phyloP scores from a whole-genome alignment of 2,888 invertebrate genomes.

The Drosophila antonietae region DNA sequence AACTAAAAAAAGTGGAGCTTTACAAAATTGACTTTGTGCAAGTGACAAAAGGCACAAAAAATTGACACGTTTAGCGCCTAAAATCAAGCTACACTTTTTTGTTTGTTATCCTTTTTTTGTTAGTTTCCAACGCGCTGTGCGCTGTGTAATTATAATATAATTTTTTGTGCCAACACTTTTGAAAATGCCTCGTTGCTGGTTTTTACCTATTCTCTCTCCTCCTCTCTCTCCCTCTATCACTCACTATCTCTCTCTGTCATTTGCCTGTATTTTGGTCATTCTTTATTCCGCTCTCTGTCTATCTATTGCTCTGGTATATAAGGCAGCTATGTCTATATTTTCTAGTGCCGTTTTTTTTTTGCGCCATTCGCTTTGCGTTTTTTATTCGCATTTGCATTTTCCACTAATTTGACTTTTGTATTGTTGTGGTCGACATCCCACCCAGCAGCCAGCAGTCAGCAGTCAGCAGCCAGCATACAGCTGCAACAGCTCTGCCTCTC shows the following conservation, averaged over 20 bases:
- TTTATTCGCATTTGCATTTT: slow-evolving; percentile 77
- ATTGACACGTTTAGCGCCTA: slow-evolving; percentile 41
- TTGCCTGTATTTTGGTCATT: slow-evolving; percentile 26
- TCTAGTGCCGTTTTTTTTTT: slow-evolving; percentile 70
- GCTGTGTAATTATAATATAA: slow-evolving; percentile 73
- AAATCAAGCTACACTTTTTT: slow-evolving; percentile 59
- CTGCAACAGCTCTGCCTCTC: slow-evolving; percentile 7
- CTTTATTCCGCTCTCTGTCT: slow-evolving; percentile 4
- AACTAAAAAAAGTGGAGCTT: slow-evolving; percentile 6
- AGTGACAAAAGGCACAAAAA: slow-evolving; percentile 19
- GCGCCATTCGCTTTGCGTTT: slow-evolving; percentile 41
- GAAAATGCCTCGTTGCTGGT: slow-evolving; percentile 46
- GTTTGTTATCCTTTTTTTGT: background rate
- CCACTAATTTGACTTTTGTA: slow-evolving; percentile 78
- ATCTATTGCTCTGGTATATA: slow-evolving; percentile 52
- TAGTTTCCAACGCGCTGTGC: slow-evolving; percentile 21
- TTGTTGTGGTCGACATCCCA: slow-evolving; percentile 70
- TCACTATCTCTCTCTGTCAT: background rate
- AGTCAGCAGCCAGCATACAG: slow-evolving; percentile 49
- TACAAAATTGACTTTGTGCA: slow-evolving; percentile 41
- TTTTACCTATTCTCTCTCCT: slow-evolving; percentile 17
- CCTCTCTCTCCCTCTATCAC: background rate
- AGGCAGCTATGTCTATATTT: slow-evolving; percentile 75
- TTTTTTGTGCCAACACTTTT: slow-evolving; percentile 53
- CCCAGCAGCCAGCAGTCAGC: slow-evolving; percentile 54